Conservation (phyloP, 2,113 vertebrate species). For the Percina caprodes region DNA sequence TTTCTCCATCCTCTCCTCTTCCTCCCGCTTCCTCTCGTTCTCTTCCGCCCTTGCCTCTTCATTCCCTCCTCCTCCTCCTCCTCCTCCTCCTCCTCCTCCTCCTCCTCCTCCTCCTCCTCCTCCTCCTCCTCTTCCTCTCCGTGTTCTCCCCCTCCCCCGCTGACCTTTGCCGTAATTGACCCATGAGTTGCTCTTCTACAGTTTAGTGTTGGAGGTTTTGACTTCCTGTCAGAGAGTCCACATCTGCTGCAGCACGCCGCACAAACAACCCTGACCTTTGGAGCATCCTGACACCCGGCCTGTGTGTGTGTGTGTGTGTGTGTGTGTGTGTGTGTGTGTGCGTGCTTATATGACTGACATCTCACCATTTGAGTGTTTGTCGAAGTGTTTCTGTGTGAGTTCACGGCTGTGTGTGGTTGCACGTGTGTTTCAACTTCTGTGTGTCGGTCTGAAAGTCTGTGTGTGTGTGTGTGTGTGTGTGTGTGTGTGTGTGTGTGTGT, state of each 20-base stretch:
- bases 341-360: slow-evolving; percentile 28
- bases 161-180: slow-evolving; percentile 89
- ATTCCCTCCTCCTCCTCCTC: neutral
- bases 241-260: slow-evolving; percentile 86
- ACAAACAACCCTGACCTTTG: slow-evolving; percentile 87
- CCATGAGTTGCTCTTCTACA: slow-evolving; percentile 85
- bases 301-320: slow-evolving; percentile 12
- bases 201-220: slow-evolving; percentile 81
- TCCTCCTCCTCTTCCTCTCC: neutral
- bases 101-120: too few relatives aligned
- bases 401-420: slow-evolving; percentile 22
- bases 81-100: too few relatives aligned
- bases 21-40: neutral
- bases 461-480: slow-evolving; percentile 16
- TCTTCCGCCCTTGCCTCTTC: neutral
- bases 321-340: slow-evolving; percentile 11
- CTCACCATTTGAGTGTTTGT: slow-evolving; percentile 32
- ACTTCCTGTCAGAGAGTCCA: slow-evolving; percentile 86
- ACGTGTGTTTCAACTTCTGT: slow-evolving; percentile 28
- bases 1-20: too few relatives aligned
- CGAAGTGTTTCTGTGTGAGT: slow-evolving; percentile 44
- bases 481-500: slow-evolving; percentile 52
- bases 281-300: slow-evolving; percentile 64
- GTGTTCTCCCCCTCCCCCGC: slow-evolving; percentile 1
- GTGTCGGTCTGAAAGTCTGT: slow-evolving; percentile 49